phyloP scores from a whole-genome alignment of 1,140 invertebrate species.

The Pogonomyrmex barbatus region DNA sequence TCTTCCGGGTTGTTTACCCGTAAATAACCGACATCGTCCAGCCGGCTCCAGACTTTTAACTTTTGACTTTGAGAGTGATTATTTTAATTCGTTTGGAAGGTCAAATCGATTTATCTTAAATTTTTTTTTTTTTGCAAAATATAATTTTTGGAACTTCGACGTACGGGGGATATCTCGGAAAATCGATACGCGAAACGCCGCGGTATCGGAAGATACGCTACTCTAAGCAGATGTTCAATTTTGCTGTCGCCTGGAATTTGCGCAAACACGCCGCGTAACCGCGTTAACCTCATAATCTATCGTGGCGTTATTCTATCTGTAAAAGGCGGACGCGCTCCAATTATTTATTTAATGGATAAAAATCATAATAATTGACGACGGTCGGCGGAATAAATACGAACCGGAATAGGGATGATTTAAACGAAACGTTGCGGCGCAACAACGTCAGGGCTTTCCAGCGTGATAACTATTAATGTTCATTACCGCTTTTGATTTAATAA shows the following conservation, averaged over 20 bases:
- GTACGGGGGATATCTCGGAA: too few relatives aligned
- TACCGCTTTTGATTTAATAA: constrained; percentile 60
- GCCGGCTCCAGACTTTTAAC: neutral
- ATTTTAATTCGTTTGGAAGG: neutral
- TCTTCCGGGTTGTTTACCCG: neutral
- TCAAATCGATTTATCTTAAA: neutral
- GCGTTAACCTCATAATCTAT: constrained; percentile 19
- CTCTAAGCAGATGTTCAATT: constrained; percentile 11
- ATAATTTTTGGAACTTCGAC: too few relatives aligned
- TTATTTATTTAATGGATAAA: constrained; percentile 52
- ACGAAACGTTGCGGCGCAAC: constrained; percentile 17
- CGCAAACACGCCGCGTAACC: neutral
- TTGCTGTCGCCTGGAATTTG: neutral
- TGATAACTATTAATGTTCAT: constrained; percentile 56
- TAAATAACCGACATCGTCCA: neutral
- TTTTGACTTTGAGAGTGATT: neutral
- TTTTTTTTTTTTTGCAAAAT: too few relatives aligned
- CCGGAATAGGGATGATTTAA: constrained; percentile 21
- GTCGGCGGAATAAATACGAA: constrained; percentile 18
- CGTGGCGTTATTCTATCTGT: neutral
- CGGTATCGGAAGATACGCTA: neutral
- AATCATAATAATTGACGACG: constrained; percentile 50
- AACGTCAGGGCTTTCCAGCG: neutral
- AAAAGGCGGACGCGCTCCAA: neutral
- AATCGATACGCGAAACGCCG: neutral